These are phyloP conservation scores for Varecia variegata DNA, from an alignment of 2,797 vertebrate species.

Conservation along the genomic window DNA sequence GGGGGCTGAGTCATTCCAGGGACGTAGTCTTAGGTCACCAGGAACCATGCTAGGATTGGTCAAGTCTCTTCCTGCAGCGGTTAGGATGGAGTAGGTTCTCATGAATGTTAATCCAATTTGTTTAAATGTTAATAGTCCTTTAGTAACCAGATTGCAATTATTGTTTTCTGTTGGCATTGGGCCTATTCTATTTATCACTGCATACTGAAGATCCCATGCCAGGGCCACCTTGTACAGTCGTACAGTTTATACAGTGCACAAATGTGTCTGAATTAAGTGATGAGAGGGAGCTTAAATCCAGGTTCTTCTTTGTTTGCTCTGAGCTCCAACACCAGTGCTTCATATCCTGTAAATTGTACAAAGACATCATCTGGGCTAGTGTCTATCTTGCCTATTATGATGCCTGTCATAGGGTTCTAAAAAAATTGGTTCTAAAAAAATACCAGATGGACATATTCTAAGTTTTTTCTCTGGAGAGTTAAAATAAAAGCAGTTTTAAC, in stretches of 20 bases:
- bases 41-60: not conserved
- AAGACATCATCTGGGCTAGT: not conserved
- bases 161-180: not conserved
- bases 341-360: not conserved
- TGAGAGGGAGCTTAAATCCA: not conserved
- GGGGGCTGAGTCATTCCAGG: not conserved
- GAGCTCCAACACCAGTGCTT: not conserved
- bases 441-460: not conserved
- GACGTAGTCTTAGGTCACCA: not conserved
- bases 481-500: conserved; percentile 1
- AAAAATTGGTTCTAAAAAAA: not conserved
- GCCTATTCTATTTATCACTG: not conserved
- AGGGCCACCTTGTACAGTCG: not conserved
- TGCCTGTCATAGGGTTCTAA: not conserved
- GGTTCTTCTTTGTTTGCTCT: not conserved
- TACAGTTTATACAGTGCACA: not conserved
- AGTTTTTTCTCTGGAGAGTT: not conserved
- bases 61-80: not conserved
- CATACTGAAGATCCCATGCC: not conserved
- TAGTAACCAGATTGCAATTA: not conserved
- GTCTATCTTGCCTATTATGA: not conserved
- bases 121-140: not conserved
- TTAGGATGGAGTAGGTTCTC: not conserved
- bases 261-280: not conserved
- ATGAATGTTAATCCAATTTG: not conserved